Evolutionary conservation across 2,113 vertebrate genomes (phyloP).

Genomic region (Archilochus colubris): DNA sequence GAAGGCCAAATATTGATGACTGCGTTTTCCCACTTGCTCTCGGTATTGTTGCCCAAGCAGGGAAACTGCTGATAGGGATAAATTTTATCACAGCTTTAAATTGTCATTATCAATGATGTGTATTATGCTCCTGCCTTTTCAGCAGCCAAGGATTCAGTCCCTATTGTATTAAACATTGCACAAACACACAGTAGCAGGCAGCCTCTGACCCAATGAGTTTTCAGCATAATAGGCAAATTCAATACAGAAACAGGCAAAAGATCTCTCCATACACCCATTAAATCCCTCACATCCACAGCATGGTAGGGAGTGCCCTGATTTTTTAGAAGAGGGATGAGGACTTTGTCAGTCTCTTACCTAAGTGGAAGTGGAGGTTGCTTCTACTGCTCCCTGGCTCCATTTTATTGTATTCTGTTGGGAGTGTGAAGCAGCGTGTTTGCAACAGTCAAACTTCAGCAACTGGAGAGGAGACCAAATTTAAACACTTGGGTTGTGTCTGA

Average conservation of each 20-base stretch:
- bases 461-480: fast-evolving
- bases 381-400: background rate
- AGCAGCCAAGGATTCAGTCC: background rate
- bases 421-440: fast-evolving
- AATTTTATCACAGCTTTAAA: background rate
- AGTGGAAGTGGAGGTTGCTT: background rate
- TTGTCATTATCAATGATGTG: background rate
- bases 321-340: background rate
- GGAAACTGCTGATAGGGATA: background rate
- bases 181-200: background rate
- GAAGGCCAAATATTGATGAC: background rate
- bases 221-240: background rate
- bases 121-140: background rate
- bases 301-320: background rate
- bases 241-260: background rate
- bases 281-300: background rate
- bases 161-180: background rate
- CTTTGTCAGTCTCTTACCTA: background rate
- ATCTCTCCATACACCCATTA: background rate
- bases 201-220: background rate
- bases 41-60: background rate
- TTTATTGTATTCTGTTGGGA: background rate
- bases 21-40: background rate
- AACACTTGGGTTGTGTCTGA: background rate
- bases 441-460: background rate